Percentiles rank a stretch among this genome's conserved stretches.
Conservation (phyloP, 2,888 invertebrate genomes). For the Acrobasis repandana region DNA sequence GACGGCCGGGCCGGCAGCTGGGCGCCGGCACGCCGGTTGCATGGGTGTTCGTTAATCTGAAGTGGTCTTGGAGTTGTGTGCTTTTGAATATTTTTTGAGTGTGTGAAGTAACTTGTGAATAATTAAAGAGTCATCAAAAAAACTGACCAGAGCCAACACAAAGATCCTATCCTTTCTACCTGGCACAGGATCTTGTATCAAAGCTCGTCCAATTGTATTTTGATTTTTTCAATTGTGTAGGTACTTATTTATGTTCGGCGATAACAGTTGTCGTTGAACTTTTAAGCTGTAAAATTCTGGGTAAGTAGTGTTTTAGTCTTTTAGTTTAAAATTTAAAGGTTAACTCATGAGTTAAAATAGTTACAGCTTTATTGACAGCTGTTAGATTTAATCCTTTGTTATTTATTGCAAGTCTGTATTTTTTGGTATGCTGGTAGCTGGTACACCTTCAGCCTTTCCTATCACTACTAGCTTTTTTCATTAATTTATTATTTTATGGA, state of each 20-base stretch:
- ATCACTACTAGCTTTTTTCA: no score
- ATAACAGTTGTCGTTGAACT: constrained; percentile 24
- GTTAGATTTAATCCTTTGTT: constrained; percentile 2
- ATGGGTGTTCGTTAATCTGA: constrained; percentile 7
- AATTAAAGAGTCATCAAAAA: not conserved
- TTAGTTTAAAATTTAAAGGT: not conserved
- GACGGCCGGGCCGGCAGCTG: constrained; percentile 27
- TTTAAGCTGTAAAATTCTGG: not conserved
- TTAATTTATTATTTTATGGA: not conserved
- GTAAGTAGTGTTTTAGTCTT: constrained; percentile 3
- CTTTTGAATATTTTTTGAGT: not conserved
- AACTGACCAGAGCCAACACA: not conserved
- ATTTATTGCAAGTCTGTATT: not conserved
- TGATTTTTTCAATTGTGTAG: not conserved
- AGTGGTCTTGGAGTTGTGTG: not conserved
- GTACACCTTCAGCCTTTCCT: no score
- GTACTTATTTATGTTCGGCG: constrained; percentile 16
- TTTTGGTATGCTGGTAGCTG: no score
- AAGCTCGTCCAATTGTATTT: not conserved
- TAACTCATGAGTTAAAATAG: not conserved
- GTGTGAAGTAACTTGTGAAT: not conserved
- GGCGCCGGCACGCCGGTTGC: constrained; percentile 30
- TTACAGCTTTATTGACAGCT: not conserved
- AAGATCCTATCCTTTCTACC: constrained; percentile 2
- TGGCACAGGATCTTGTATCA: not conserved